Conservation (phyloP, 2,113 vertebrate genomes). For the Hippocampus zosterae region DNA sequence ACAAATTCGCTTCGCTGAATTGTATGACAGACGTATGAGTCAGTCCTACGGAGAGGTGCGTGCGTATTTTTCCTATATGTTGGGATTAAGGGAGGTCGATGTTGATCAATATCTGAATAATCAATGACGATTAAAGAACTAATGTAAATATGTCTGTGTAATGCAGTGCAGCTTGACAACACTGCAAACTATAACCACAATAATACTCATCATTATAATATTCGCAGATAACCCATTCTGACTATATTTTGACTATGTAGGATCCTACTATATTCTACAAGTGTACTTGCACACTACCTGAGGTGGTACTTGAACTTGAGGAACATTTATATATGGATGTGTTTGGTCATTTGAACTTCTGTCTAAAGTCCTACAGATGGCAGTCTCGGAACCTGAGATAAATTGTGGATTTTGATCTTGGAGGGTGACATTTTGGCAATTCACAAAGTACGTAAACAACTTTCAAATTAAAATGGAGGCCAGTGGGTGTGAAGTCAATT, state of each 20-base stretch:
- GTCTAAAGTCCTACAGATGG: slow-evolving; percentile 65
- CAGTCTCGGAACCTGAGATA: slow-evolving; percentile 59
- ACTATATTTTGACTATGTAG: not conserved
- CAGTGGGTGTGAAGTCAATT: not conserved
- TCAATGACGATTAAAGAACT: not conserved
- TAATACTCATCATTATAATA: not conserved
- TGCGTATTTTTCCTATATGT: not conserved
- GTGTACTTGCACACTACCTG: not conserved
- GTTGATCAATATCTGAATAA: not conserved
- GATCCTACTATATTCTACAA: not conserved
- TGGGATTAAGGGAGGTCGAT: not conserved
- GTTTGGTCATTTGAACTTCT: slow-evolving; percentile 47
- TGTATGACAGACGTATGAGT: not conserved
- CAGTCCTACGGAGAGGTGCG: not conserved
- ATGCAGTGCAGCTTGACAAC: not conserved
- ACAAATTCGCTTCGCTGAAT: not conserved
- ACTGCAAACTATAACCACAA: not conserved
- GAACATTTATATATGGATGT: not conserved
- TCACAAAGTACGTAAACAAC: not conserved
- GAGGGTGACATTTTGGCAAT: slow-evolving; percentile 1
- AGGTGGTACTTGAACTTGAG: not conserved
- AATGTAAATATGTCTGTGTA: not conserved
- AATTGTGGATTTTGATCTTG: slow-evolving; percentile 23
- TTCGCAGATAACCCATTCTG: not conserved
- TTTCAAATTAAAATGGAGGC: not conserved